Conservation (phyloP, 2,113 vertebrate genomes). For the Catharus minimus region DNA sequence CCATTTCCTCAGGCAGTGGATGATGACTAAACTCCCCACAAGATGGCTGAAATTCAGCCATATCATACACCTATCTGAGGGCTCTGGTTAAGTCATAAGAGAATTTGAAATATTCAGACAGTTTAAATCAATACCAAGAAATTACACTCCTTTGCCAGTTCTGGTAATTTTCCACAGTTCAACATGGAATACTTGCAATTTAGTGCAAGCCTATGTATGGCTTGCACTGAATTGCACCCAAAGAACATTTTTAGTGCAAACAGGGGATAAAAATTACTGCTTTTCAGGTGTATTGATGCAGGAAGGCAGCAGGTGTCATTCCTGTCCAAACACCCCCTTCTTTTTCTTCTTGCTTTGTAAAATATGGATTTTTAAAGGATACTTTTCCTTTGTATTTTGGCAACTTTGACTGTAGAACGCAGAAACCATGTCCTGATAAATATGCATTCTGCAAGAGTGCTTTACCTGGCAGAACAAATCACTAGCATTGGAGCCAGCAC, state of each 20-base stretch:
- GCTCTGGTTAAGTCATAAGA: not conserved
- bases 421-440: conserved; percentile 22
- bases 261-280: not conserved
- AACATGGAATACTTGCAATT: not conserved
- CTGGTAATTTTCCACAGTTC: not conserved
- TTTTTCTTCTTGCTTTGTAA: not conserved
- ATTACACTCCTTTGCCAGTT: not conserved
- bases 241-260: not conserved
- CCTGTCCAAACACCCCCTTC: not conserved
- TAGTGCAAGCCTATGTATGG: too few relatives aligned
- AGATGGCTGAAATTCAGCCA: not conserved
- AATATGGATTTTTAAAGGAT: conserved; percentile 25
- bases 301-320: not conserved
- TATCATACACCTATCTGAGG: not conserved
- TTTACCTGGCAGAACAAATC: conserved; percentile 49
- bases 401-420: not conserved
- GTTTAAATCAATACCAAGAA: not conserved
- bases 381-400: conserved; percentile 27
- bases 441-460: not conserved
- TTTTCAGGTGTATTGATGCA: not conserved
- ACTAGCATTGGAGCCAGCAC: not conserved
- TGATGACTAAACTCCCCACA: not conserved
- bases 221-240: not conserved
- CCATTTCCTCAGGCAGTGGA: not conserved
- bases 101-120: not conserved